Conservation (phyloP, 2,888 invertebrate genomes). For the Netelia fuscicornis region DNA sequence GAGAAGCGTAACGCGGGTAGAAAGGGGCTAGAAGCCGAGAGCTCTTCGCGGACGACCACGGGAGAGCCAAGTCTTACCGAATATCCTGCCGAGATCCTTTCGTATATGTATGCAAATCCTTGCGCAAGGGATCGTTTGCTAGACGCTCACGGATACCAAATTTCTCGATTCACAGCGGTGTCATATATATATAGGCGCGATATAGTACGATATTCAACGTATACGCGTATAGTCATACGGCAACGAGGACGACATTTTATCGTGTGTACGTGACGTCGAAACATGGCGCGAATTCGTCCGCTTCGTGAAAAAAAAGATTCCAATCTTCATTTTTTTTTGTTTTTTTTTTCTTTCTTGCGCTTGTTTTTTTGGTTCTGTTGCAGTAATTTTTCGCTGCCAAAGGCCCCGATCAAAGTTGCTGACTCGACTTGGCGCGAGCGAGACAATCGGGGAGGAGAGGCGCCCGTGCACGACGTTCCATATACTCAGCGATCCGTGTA, state of each 20-base stretch:
- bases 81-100: constrained; percentile 56
- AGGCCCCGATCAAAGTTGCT: background rate
- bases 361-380: background rate
- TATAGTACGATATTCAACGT: background rate
- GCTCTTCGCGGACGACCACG: constrained; percentile 44
- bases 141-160: constrained; percentile 52
- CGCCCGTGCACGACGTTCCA: background rate
- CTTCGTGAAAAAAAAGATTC: background rate
- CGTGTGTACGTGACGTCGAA: background rate
- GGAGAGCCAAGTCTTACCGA: constrained; percentile 50
- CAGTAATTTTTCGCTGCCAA: constrained; percentile 7
- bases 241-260: background rate
- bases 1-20: too few species aligned
- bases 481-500: constrained; percentile 10
- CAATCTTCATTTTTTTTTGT: background rate
- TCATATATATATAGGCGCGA: background rate
- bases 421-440: constrained; percentile 3
- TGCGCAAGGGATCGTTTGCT: constrained; percentile 54
- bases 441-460: background rate
- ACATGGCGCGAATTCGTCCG: background rate
- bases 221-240: background rate
- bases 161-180: constrained; percentile 37
- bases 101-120: constrained; percentile 66
- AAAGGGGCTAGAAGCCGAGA: background rate
- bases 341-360: background rate